Conservation (phyloP, 2,113 vertebrate species). For the mouse (Mus musculus) region DNA sequence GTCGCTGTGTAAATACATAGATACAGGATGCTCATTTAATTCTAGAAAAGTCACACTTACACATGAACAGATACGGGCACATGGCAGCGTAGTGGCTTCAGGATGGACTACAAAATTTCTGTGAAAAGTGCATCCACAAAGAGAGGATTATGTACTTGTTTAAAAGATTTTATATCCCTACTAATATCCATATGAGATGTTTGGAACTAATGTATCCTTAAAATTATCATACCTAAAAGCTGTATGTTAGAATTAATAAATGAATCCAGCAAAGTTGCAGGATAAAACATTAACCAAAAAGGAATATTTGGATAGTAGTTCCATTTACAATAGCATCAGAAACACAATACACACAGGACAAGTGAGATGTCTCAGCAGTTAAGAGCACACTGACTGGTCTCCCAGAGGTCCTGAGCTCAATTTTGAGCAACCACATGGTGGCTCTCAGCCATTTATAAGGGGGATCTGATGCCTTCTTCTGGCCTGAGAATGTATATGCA, state of each 20-base stretch:
- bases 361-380: no score
- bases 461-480: no score
- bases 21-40: neutral
- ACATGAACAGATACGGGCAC: neutral
- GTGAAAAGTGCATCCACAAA: neutral
- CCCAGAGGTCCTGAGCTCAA: no score
- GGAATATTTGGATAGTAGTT: neutral
- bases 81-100: neutral
- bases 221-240: neutral
- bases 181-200: neutral
- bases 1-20: neutral
- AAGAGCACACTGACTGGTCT: no score
- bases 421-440: no score
- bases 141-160: neutral
- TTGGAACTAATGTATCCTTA: neutral
- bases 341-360: neutral
- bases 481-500: no score
- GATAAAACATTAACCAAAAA: neutral
- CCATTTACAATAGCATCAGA: neutral
- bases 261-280: neutral
- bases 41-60: neutral
- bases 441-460: no score
- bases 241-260: neutral
- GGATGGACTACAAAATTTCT: neutral
- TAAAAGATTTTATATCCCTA: neutral